Percentiles rank a stretch among this genome's conserved stretches.
These are phyloP conservation scores for Sceloporus undulatus DNA, from an alignment of 2,113 vertebrate species.

Conservation along the genomic window DNA sequence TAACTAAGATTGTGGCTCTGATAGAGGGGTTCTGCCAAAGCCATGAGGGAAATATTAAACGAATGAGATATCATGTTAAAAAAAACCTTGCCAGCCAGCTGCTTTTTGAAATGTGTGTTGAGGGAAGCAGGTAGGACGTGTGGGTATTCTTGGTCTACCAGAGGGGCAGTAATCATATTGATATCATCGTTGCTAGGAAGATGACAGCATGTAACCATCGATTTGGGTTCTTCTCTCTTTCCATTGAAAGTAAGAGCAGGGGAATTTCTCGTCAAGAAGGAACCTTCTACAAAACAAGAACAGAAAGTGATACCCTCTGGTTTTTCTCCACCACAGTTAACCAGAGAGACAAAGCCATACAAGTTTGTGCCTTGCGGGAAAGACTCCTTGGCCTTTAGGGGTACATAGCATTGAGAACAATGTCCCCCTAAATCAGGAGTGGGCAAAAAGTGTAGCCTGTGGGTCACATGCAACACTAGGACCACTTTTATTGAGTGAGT, in stretches of 20 bases:
- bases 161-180: background rate
- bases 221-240: background rate
- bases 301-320: slow-evolving; percentile 2
- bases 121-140: no score
- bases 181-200: background rate
- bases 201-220: background rate
- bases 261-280: slow-evolving; percentile 17
- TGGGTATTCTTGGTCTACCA: no score
- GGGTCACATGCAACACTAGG: no score
- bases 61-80: background rate
- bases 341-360: background rate
- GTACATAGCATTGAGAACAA: background rate
- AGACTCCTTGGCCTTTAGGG: background rate
- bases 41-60: background rate
- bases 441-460: no score
- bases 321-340: background rate
- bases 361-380: background rate
- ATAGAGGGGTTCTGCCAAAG: background rate
- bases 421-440: background rate
- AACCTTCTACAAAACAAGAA: slow-evolving; percentile 17
- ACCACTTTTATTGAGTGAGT: no score
- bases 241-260: slow-evolving; percentile 9
- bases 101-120: background rate
- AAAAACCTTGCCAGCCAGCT: background rate
- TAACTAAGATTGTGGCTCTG: background rate